Percentiles rank a stretch among this genome's conserved stretches.
Conservation (phyloP, 2,797 vertebrate species). For the Hydrocynus forskahlii region DNA sequence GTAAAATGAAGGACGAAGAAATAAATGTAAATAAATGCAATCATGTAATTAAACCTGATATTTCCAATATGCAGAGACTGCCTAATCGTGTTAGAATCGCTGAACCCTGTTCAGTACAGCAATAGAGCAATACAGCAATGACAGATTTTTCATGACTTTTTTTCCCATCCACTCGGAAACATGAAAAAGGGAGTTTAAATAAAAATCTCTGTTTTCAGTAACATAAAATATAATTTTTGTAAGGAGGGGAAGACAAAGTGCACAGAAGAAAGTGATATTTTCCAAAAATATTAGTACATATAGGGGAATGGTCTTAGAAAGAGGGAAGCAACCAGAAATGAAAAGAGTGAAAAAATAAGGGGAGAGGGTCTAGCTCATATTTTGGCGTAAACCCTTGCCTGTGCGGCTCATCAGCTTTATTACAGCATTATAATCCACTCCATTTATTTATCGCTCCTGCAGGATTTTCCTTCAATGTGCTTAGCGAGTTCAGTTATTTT, state of each 20-base stretch:
- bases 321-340: neutral
- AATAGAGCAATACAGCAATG: neutral
- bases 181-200: neutral
- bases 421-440: slow-evolving; percentile 16
- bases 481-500: no score
- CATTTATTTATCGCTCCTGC: slow-evolving; percentile 21
- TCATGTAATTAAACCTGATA: no score
- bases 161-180: no score
- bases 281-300: neutral
- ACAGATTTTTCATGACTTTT: no score
- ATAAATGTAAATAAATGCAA: no score
- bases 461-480: no score
- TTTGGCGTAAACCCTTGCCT: neutral
- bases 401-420: slow-evolving; percentile 1
- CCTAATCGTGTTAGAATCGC: no score
- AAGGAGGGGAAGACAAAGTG: neutral
- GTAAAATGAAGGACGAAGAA: no score
- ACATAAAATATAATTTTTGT: neutral
- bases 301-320: neutral
- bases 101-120: neutral
- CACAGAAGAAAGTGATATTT: neutral
- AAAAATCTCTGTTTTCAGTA: neutral
- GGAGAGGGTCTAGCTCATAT: neutral
- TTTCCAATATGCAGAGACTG: no score
- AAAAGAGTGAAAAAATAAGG: neutral